These are phyloP conservation scores for Halisarca cf. caerulea DNA, from an alignment of 37 sponge, comb jelly and placozoan species.

Conservation along the genomic window DNA sequence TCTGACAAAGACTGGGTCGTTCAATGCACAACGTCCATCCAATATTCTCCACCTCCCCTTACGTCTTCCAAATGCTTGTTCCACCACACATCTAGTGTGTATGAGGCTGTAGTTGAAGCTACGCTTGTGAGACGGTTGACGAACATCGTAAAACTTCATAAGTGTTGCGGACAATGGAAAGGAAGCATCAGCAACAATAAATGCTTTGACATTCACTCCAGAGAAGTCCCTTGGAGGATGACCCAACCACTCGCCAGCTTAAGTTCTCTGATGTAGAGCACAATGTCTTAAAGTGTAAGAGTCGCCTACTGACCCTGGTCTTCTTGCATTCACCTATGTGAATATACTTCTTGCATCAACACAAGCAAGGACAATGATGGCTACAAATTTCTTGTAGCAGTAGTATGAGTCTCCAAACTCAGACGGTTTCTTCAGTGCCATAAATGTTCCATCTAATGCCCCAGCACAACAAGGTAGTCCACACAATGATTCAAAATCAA, in stretches of 20 bases:
- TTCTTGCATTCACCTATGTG: conserved; percentile 20
- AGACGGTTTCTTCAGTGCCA: conserved; percentile 8
- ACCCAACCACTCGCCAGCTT: not conserved
- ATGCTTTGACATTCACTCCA: not conserved
- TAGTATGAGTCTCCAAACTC: conserved; percentile 16
- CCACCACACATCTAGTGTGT: conserved; percentile 25
- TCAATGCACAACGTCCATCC: conserved; percentile 8
- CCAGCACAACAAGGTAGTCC: conserved; percentile 21
- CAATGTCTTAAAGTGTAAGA: not conserved
- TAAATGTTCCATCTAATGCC: conserved; percentile 29
- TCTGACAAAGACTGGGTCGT: conserved; percentile 28
- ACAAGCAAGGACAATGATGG: conserved; percentile 19
- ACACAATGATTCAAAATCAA: conserved; percentile 10
- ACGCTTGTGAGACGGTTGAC: not conserved
- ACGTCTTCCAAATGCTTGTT: conserved; percentile 31
- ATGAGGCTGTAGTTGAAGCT: conserved; percentile 29
- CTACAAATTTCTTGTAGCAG: conserved; percentile 23
- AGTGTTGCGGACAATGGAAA: conserved; percentile 5
- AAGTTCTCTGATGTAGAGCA: not conserved
- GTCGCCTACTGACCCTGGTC: conserved; percentile 33
- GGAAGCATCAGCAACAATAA: conserved; percentile 22
- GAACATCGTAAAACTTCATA: conserved; percentile 21
- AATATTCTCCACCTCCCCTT: conserved; percentile 33
- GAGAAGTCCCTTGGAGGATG: not conserved
- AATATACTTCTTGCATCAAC: conserved; percentile 28